Percentiles rank a stretch among this genome's conserved stretches.
These are phyloP conservation scores for Setipinna tenuifilis DNA, from an alignment of 2,797 vertebrate genomes.

Conservation along the genomic window DNA sequence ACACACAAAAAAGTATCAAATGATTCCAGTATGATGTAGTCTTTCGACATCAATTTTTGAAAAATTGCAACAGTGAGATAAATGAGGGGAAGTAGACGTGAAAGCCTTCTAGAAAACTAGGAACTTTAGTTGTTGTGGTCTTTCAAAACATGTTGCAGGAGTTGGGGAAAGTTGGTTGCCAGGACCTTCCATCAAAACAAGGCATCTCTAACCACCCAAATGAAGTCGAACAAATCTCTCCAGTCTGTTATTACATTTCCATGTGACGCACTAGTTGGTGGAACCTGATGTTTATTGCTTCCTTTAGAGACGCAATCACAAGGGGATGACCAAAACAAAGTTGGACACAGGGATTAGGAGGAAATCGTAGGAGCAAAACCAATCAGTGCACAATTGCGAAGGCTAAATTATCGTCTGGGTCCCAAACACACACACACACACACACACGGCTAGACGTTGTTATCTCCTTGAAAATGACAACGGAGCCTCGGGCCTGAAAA, in stretches of 20 bases:
- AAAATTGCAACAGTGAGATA: too few relatives aligned
- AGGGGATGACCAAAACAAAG: background rate
- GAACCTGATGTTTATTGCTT: background rate
- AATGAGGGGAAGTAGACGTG: too few relatives aligned
- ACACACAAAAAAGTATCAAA: too few relatives aligned
- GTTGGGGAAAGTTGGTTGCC: background rate
- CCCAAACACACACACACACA: too few relatives aligned
- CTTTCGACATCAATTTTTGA: too few relatives aligned
- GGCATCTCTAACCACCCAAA: background rate
- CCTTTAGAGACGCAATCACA: background rate
- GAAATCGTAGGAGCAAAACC: background rate
- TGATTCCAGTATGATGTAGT: too few relatives aligned
- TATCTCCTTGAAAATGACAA: slow-evolving; percentile 21
- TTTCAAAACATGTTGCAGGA: too few relatives aligned
- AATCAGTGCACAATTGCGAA: background rate
- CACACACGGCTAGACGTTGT: background rate
- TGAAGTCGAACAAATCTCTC: background rate
- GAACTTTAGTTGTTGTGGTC: too few relatives aligned
- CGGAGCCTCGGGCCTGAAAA: slow-evolving; percentile 62
- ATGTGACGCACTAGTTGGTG: background rate
- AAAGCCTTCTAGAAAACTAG: too few relatives aligned
- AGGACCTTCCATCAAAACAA: background rate
- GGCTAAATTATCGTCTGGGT: too few relatives aligned
- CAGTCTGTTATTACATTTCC: background rate
- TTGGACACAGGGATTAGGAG: background rate